Base-by-base conservation (phyloP, 2,113 vertebrate species). In the Alligator mississippiensis region DNA sequence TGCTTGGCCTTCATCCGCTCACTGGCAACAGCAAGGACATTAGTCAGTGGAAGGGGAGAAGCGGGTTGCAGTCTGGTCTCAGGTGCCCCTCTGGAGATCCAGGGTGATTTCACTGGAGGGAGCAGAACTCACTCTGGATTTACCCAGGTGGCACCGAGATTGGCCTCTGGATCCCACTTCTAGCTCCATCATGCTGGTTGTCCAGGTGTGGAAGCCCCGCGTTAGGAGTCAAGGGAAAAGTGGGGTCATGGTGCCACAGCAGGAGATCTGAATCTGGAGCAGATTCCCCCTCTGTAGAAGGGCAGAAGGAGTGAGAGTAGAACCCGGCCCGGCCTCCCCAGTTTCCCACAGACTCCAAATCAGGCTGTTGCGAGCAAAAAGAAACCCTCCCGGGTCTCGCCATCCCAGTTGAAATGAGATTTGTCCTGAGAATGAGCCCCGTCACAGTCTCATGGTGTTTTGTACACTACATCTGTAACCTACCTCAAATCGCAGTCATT, bases 401-500 rank as follows among this genome's bases (percentile, higher is more conserved):
- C 74, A 19, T 30, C 54, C 61, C 90, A 85, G 74, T 28, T 79
- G 28, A 30, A 83, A 75, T 28, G 66, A 84, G 74, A 77, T 94
- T 92, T 77, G 61, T 25, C 74, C 93, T 84, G 77, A 74, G 58
- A 87, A 85, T 89, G 89, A 87, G 92, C 89, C 91, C 93, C 86
- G 89, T 85, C 95, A 96, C 96, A 92, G 80, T 93, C 96, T 97
- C 95, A 95, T 30, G 55, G 84, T 85, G 83, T 87, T 96, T 96
- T 97, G 97, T 97, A 97, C 97, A 98, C 98, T 98, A 98, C 97
- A 95, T 90, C 97, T 94, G 94, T 98, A 97, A 98, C 97, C 98
- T 98, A 98, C 98, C 98, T 98, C 98, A 97, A 92, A 96, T 96
- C 97, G 98, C 97, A 97, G 97, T 98, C 97, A 91, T 97, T 97